These are phyloP conservation scores for Delphinapterus leucas DNA, from an alignment of 2,113 vertebrate genomes.

Conservation along the genomic window DNA sequence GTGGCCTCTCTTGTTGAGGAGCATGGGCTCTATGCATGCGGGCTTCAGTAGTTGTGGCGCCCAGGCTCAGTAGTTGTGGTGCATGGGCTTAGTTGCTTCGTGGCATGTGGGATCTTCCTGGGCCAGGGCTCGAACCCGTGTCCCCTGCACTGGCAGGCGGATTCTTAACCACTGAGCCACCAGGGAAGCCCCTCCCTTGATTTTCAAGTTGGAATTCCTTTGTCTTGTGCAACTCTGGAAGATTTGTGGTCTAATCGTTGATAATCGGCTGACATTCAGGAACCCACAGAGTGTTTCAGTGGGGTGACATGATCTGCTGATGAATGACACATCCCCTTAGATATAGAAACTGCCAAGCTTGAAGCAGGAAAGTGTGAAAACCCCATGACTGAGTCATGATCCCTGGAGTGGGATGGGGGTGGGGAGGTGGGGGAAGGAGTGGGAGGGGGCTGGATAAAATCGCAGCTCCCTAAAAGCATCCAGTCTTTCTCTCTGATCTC, in stretches of 20 bases:
- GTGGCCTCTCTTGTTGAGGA: no score
- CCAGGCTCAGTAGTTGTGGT: no score
- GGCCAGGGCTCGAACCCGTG: no score
- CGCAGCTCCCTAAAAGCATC: neutral
- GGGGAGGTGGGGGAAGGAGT: rapidly evolving
- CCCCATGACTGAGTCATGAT: neutral
- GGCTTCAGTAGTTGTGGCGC: no score
- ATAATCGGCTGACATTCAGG: conserved; percentile 22
- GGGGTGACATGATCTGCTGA: neutral
- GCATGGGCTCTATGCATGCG: no score
- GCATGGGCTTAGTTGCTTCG: no score
- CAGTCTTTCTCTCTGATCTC: neutral
- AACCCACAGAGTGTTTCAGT: neutral
- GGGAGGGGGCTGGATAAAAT: no score
- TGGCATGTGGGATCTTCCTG: no score
- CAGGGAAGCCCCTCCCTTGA: neutral
- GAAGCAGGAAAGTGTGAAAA: neutral
- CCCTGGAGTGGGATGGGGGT: neutral
- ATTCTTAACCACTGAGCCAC: no score
- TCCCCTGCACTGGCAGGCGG: no score
- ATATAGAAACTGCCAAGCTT: neutral
- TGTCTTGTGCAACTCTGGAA: neutral
- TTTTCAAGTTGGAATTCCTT: neutral
- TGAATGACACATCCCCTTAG: neutral
- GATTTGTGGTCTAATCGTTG: neutral